Evolutionary conservation across 2,113 vertebrate species (phyloP).

Genomic region (Hypanus sabinus): DNA sequence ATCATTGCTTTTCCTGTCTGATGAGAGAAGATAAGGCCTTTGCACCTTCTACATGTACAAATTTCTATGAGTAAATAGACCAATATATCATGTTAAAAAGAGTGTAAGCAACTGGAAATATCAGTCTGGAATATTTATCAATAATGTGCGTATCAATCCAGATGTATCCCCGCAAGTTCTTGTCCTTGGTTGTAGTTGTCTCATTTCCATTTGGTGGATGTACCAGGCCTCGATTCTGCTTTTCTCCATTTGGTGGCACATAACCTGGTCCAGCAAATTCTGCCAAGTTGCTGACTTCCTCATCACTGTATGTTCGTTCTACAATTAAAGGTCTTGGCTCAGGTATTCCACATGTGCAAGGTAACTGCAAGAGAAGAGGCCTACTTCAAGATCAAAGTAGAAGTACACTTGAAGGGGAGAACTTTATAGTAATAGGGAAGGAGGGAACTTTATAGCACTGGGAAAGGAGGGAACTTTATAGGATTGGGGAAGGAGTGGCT

Average conservation of each 20-base stretch:
- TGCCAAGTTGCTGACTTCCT: slow-evolving; percentile 69
- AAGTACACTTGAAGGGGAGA: background rate
- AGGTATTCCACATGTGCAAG: slow-evolving; percentile 74
- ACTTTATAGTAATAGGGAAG: background rate
- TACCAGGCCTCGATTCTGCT: slow-evolving; percentile 78
- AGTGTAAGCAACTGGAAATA: slow-evolving; percentile 88
- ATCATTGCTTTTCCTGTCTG: background rate
- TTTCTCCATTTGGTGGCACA: slow-evolving; percentile 67
- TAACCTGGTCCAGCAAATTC: slow-evolving; percentile 54
- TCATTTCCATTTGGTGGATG: slow-evolving; percentile 72
- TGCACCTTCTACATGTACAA: background rate
- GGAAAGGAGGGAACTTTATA: background rate
- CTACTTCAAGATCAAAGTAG: background rate
- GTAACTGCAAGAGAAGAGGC: slow-evolving; percentile 58
- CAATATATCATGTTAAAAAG: slow-evolving; percentile 98
- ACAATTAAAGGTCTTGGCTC: slow-evolving; percentile 72
- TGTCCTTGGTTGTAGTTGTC: slow-evolving; percentile 66
- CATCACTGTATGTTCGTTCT: slow-evolving; percentile 71
- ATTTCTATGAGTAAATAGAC: slow-evolving; percentile 84
- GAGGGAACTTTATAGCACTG: no score
- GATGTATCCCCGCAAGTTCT: slow-evolving; percentile 73
- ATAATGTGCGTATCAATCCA: slow-evolving; percentile 93
- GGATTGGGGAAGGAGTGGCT: no score
- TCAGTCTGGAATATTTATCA: slow-evolving; percentile 92
- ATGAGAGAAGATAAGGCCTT: background rate